Evolutionary conservation across 2,797 vertebrate species (phyloP), one percentile per base, ranked within the genome.

Genomic region (Ataeniobius toweri): DNA sequence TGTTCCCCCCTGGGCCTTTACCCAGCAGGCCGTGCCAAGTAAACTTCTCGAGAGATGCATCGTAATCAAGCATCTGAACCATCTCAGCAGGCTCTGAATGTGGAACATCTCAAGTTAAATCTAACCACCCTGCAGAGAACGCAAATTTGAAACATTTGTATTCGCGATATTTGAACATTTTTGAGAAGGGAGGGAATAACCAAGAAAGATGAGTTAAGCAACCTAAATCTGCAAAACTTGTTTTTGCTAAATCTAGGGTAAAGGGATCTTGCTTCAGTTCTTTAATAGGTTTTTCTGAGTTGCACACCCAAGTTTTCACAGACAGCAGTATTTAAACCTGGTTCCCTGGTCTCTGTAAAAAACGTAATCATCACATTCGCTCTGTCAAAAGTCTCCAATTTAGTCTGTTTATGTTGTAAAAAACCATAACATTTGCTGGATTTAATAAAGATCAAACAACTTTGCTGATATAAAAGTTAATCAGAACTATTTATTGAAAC

Each of bases 401-500:
- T 46, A 9, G 31, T 63, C 9, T 22, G 61, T 79, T 55, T n/a
- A 63, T 24, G 72, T 13, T 53, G 14, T 36, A 28, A 20, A 56
- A 69, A 28, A 67, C 28, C 61, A 75, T 2, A 5, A 31, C 36
- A 70, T 59, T 24, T 55, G 22, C 71, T 67, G 67, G 22, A 72
- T 24, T 6, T 70, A 36, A 68, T 51, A 20, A 78, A 51, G 63
- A 68, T 36, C 5, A 71, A 77, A 71, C 51, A 74, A 22, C 58
- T 73, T 65, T 3, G 7, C n/a, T 46, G 12, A 56, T 26, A 31
- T 48, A 50, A 51, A 75, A 65, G 61, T 68, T 53, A 65, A 65
- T 65, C 61, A 65, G 61, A 65, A 65, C 36, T 18, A 73, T 74
- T 77, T 53, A 71, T 72, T 76, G 13, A 75, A 44, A 44, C 20